phyloP scores from a whole-genome alignment of 2,113 vertebrate genomes.

The Anthoscopus minutus region DNA sequence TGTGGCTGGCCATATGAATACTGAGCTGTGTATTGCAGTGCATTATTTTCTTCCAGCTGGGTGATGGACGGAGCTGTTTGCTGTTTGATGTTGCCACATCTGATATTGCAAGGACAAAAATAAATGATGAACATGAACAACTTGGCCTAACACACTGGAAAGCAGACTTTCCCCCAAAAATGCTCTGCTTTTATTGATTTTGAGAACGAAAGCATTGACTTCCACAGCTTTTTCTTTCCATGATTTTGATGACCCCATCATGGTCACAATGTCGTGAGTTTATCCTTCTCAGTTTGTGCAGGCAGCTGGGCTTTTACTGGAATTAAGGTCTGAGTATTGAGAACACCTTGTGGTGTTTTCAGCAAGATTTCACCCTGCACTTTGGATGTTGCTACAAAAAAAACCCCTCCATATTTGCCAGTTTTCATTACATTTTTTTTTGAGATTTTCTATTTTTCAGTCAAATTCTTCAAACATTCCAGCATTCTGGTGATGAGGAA shows the following conservation, averaged over 20 bases:
- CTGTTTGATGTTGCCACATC: neutral
- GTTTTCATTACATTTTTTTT: neutral
- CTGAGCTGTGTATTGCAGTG: neutral
- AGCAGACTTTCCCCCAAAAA: neutral
- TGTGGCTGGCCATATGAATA: neutral
- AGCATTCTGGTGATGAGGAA: neutral
- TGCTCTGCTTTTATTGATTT: neutral
- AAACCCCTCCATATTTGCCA: rapidly evolving
- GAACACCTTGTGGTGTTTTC: neutral
- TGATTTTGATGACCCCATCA: neutral
- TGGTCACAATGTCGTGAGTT: neutral
- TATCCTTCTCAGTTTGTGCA: neutral
- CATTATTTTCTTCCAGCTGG: neutral
- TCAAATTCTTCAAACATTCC: neutral
- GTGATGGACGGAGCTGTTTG: neutral
- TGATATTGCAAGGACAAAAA: neutral
- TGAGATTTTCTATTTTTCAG: neutral
- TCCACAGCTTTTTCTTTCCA: neutral
- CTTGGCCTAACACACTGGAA: neutral
- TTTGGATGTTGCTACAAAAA: neutral
- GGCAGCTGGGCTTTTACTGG: neutral
- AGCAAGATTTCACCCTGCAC: neutral
- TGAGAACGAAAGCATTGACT: neutral
- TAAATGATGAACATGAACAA: neutral
- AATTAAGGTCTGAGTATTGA: neutral